Percentiles rank a stretch among this genome's conserved stretches.
Conservation (phyloP, 2,113 vertebrate species). For the Dromiciops gliroides region DNA sequence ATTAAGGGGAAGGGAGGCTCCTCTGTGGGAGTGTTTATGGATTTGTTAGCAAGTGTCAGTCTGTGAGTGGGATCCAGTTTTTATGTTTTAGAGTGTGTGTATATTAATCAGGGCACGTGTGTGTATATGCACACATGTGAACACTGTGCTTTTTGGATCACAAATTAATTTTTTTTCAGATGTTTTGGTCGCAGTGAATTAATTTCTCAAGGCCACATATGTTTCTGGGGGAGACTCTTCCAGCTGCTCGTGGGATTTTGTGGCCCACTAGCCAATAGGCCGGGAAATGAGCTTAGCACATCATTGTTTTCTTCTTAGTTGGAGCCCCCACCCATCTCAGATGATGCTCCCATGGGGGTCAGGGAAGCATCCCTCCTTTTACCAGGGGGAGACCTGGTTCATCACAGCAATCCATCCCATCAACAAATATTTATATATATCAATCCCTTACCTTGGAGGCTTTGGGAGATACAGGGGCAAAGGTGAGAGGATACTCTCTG, state of each 20-base stretch:
- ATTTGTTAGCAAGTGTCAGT: neutral
- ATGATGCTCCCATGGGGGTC: neutral
- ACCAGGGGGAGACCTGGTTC: neutral
- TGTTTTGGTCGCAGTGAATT: neutral
- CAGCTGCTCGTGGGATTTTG: neutral
- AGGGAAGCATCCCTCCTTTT: neutral
- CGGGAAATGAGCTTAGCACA: neutral
- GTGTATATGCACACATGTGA: neutral
- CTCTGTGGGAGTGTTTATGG: neutral
- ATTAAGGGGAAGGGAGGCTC: neutral
- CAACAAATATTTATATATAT: neutral
- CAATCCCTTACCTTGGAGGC: neutral
- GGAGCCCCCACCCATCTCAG: neutral
- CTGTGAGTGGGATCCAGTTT: neutral
- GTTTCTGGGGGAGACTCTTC: neutral
- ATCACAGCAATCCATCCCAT: neutral
- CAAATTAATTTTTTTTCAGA: neutral
- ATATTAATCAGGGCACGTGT: neutral
- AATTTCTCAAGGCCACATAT: conserved; percentile 2
- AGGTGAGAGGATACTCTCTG: neutral
- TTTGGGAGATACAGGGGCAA: neutral
- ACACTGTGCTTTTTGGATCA: neutral
- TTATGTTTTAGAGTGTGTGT: neutral
- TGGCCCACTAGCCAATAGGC: neutral
- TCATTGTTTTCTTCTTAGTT: neutral